Evolutionary conservation across 2,888 invertebrate genomes (phyloP), one percentile per base, ranked within the genome.

Genomic region (Sphaerophoria rueppellii): DNA sequence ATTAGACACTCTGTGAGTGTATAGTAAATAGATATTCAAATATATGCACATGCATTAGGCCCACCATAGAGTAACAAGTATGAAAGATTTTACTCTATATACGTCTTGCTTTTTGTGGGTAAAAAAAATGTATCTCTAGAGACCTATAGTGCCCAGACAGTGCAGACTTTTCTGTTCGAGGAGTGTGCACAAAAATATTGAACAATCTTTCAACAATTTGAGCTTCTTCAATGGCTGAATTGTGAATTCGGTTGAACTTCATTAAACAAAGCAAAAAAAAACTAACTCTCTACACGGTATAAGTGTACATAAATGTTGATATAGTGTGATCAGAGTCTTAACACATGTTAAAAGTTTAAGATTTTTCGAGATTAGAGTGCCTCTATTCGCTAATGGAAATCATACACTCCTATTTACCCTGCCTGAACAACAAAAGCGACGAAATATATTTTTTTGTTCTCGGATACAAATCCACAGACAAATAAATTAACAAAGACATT

Each of bases 41-140:
- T 85, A 77, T 85, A 85, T 85, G 85, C 85, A 85, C 85, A 85
- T 85, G 81, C 58, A 85, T 85, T 85, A 85, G 85, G 73, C 76
- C 77, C 81, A 77, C 75, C 73, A 50, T 35, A 50, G 34, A 32
- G 5, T 32, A 61, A 6, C 40, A 58, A 0, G 5, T 37, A 58
- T 43, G 6, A 11, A 58, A 16, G 9, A 9, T 58, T 14, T 32
- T 34, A 46, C 16, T 4, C 63, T 58, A 57, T 50, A 63, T 9
- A 60, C 73, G 73, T 76, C 54, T 72, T 57, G 60, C 58, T 50
- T 48, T 37, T 52, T 63, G 78, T 73, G 57, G 85, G 12, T 43
- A 34, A 24, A 69, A 54, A 69, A 55, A 61, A 55, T 70, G 32
- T 73, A 52, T 78, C 63, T 77, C 50, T 82, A 57, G n/a, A 24